phyloP scores from a whole-genome alignment of 2,797 vertebrate genomes.

The Acanthiza pusilla region DNA sequence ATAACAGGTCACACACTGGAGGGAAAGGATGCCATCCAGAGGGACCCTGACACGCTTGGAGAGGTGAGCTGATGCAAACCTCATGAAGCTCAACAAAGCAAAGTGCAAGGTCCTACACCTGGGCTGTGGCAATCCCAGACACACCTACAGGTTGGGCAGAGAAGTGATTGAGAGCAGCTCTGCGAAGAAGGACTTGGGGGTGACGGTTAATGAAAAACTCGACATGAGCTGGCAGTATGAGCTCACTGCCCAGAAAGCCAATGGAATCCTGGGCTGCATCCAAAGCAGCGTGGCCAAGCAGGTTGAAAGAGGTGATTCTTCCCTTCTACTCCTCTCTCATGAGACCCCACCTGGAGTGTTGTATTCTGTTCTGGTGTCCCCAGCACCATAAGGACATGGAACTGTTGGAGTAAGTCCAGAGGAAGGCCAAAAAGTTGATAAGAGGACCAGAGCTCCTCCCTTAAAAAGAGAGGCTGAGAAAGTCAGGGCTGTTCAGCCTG shows the following conservation, averaged over 20 bases:
- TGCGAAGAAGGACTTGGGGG: not conserved
- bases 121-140: not conserved
- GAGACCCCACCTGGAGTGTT: not conserved
- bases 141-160: not conserved
- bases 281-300: fast-evolving
- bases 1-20: not conserved
- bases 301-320: not conserved
- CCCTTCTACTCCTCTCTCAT: not conserved
- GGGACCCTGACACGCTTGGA: not conserved
- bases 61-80: not conserved
- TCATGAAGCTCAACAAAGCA: not conserved
- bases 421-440: not conserved
- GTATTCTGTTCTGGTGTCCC: not conserved
- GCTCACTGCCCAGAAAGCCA: not conserved
- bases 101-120: not conserved
- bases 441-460: fast-evolving
- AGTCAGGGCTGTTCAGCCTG: not conserved
- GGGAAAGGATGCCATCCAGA: not conserved
- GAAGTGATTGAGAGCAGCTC: not conserved
- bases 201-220: not conserved
- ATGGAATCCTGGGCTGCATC: not conserved
- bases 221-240: fast-evolving
- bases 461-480: not conserved
- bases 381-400: not conserved
- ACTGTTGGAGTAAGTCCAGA: not conserved